Percentiles rank a stretch among this genome's conserved stretches.
Conservation (phyloP, 2,888 invertebrate genomes). For the Chrysina gloriosa region DNA sequence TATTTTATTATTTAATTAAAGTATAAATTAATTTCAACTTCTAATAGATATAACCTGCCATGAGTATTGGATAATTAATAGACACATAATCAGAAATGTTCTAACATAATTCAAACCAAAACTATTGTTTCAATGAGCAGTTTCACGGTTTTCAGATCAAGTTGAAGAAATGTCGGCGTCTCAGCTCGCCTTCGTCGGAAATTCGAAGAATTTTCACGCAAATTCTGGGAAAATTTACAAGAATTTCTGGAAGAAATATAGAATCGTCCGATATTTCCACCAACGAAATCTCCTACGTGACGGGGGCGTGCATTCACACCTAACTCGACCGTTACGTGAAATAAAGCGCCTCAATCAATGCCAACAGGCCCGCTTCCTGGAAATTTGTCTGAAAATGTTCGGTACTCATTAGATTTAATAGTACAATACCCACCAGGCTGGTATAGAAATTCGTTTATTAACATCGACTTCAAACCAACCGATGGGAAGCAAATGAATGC, state of each 20-base stretch:
- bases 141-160: too few relatives aligned
- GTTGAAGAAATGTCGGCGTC: too few relatives aligned
- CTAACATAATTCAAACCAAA: too few relatives aligned
- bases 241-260: conserved; percentile 30
- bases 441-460: conserved; percentile 43
- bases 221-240: conserved; percentile 45
- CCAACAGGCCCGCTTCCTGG: conserved; percentile 48
- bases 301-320: conserved; percentile 24
- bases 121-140: too few relatives aligned
- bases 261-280: conserved; percentile 2
- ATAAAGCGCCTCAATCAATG: conserved; percentile 51
- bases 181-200: background rate
- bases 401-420: conserved; percentile 52
- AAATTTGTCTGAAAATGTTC: conserved; percentile 53
- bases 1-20: too few relatives aligned
- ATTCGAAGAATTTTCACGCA: conserved; percentile 40
- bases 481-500: conserved; percentile 10
- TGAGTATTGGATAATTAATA: too few relatives aligned
- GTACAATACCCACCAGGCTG: conserved; percentile 43
- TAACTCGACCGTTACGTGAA: conserved; percentile 46
- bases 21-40: too few relatives aligned
- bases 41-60: too few relatives aligned
- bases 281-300: background rate
- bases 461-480: conserved; percentile 40
- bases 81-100: too few relatives aligned